Percentiles rank a stretch among this genome's conserved stretches.
phyloP scores from a whole-genome alignment of 2,888 invertebrate species.

The Bedellia somnulentella region DNA sequence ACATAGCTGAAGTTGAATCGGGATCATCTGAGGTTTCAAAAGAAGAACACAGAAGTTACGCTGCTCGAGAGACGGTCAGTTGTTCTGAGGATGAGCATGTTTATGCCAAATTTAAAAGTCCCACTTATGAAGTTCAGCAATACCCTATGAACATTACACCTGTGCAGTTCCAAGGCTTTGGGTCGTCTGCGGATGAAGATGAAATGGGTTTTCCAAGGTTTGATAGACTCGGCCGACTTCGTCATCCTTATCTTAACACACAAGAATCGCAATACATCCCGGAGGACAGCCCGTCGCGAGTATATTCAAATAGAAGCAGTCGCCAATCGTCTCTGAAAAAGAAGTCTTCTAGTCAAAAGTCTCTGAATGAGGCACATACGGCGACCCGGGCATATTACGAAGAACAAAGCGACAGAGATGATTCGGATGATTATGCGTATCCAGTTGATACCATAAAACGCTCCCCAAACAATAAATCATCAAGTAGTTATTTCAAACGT shows the following conservation, averaged over 20 bases:
- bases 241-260: constrained; percentile 52
- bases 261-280: constrained; percentile 48
- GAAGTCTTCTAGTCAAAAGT: constrained; percentile 35
- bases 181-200: constrained; percentile 65
- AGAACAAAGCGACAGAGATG: constrained; percentile 47
- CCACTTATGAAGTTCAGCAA: constrained; percentile 40
- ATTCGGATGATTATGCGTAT: constrained; percentile 53
- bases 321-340: constrained; percentile 51
- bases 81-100: constrained; percentile 62
- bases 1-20: constrained; percentile 66
- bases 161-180: constrained; percentile 62
- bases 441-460: constrained; percentile 54
- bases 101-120: constrained; percentile 41
- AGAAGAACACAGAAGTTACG: constrained; percentile 45
- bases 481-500: constrained; percentile 42
- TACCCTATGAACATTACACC: constrained; percentile 49
- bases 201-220: constrained; percentile 69
- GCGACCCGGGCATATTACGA: constrained; percentile 36
- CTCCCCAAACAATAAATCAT: constrained; percentile 46
- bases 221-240: constrained; percentile 59
- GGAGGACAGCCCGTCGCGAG: constrained; percentile 49
- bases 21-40: constrained; percentile 65
- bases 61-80: constrained; percentile 34
- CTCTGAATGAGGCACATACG: constrained; percentile 31
- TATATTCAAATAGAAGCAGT: constrained; percentile 48